A percentile compares a stretch with the other conserved stretches of the same genome.
Conservation (phyloP, 2,113 vertebrate genomes). For the Ptychochromis oligacanthus region DNA sequence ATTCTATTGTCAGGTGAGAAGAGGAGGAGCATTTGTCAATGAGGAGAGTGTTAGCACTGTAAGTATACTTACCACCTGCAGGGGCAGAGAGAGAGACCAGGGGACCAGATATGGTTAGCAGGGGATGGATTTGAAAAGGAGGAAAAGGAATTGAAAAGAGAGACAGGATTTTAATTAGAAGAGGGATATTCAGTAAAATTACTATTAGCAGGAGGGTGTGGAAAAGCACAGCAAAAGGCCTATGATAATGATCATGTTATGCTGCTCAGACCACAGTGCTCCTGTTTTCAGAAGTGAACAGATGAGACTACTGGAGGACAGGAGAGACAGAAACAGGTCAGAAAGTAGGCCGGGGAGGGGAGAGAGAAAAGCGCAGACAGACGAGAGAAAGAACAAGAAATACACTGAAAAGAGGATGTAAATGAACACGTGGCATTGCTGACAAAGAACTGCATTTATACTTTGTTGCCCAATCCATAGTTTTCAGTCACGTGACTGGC, state of each 20-base stretch:
- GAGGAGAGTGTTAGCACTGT: conserved; percentile 26
- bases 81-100: conserved; percentile 54
- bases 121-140: conserved; percentile 56
- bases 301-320: conserved; percentile 52
- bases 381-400: background rate
- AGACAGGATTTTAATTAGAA: conserved; percentile 63
- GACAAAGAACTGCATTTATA: background rate
- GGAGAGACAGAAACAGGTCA: conserved; percentile 69
- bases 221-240: conserved; percentile 13
- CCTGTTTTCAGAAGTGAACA: conserved; percentile 51
- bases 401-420: background rate
- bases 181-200: conserved; percentile 20
- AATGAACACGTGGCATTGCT: background rate
- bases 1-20: background rate
- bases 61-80: conserved; percentile 76
- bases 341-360: conserved; percentile 62
- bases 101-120: conserved; percentile 63
- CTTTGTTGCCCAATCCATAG: background rate
- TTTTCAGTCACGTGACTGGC: background rate
- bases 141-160: conserved; percentile 55
- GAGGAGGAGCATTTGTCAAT: background rate
- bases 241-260: conserved; percentile 21
- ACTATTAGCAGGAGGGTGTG: conserved; percentile 1
- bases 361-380: background rate
- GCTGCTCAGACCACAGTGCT: conserved; percentile 37